These are phyloP conservation scores for Sebastes schlegelii DNA, from an alignment of 2,113 vertebrate genomes.

Conservation along the genomic window DNA sequence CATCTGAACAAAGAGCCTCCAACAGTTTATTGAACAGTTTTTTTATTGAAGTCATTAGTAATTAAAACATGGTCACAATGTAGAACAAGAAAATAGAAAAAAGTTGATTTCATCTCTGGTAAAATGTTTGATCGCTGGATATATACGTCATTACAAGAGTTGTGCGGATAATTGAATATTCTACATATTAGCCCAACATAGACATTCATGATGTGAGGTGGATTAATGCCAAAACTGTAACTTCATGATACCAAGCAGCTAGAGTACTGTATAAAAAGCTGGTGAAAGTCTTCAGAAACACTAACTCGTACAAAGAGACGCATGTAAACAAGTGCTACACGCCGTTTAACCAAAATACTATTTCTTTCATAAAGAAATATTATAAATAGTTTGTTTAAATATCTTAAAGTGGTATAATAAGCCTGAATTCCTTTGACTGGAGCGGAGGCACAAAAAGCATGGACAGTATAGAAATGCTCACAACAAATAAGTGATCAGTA, in stretches of 20 bases:
- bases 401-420: slow-evolving; percentile 57
- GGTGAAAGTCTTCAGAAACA: slow-evolving; percentile 44
- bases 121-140: slow-evolving; percentile 17
- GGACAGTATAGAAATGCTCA: slow-evolving; percentile 30
- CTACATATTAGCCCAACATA: slow-evolving; percentile 7
- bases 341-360: slow-evolving; percentile 48
- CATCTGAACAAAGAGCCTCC: background rate
- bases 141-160: background rate
- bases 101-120: slow-evolving; percentile 5
- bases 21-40: background rate
- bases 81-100: slow-evolving; percentile 36
- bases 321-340: slow-evolving; percentile 50
- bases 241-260: background rate
- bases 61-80: slow-evolving; percentile 55
- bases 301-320: slow-evolving; percentile 43
- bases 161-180: slow-evolving; percentile 20
- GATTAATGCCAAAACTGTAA: slow-evolving; percentile 13
- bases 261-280: slow-evolving; percentile 62
- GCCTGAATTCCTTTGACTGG: slow-evolving; percentile 13
- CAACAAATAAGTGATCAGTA: slow-evolving; percentile 30
- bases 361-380: slow-evolving; percentile 36
- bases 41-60: slow-evolving; percentile 51
- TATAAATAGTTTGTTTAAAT: slow-evolving; percentile 67
- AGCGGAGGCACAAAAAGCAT: slow-evolving; percentile 46
- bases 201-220: background rate